Evolutionary conservation across 2,888 invertebrate species (phyloP).

Genomic region (Acronicta psi): DNA sequence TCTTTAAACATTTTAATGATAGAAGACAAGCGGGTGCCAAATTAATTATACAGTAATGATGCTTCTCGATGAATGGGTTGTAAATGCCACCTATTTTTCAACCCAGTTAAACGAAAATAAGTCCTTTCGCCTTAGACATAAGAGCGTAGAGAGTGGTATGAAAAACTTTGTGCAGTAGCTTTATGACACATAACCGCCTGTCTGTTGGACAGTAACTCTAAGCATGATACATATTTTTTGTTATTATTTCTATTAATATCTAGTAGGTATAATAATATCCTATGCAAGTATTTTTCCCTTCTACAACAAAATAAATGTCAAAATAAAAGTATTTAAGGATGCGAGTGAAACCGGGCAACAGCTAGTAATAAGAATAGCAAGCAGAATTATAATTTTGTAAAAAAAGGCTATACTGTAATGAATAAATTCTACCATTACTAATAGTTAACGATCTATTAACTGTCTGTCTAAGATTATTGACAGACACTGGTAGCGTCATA

Average conservation of each 20-base stretch:
- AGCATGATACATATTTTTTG: background rate
- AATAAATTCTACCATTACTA: too few species aligned
- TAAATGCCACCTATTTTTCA: background rate
- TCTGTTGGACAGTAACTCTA: background rate
- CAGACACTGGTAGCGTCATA: conserved; percentile 27
- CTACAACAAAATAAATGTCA: too few species aligned
- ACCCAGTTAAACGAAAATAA: conserved; percentile 5
- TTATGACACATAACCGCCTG: background rate
- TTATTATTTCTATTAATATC: background rate
- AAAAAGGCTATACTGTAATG: background rate
- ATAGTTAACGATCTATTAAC: background rate
- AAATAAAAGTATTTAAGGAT: too few species aligned
- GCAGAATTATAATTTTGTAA: background rate
- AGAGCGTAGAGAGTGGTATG: background rate
- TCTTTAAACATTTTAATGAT: conserved; percentile 52
- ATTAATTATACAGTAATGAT: conserved; percentile 51
- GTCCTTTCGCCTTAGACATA: background rate
- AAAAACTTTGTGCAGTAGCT: conserved; percentile 10
- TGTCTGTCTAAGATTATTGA: conserved; percentile 5
- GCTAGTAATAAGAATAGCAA: too few species aligned
- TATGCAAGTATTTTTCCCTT: too few species aligned
- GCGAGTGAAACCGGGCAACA: too few species aligned
- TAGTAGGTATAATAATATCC: too few species aligned
- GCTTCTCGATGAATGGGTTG: conserved; percentile 35
- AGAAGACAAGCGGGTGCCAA: conserved; percentile 43